Evolutionary conservation across 2,113 vertebrate genomes (phyloP), one percentile per base, ranked within the genome.

Genomic region (Opisthocomus hoazin): DNA sequence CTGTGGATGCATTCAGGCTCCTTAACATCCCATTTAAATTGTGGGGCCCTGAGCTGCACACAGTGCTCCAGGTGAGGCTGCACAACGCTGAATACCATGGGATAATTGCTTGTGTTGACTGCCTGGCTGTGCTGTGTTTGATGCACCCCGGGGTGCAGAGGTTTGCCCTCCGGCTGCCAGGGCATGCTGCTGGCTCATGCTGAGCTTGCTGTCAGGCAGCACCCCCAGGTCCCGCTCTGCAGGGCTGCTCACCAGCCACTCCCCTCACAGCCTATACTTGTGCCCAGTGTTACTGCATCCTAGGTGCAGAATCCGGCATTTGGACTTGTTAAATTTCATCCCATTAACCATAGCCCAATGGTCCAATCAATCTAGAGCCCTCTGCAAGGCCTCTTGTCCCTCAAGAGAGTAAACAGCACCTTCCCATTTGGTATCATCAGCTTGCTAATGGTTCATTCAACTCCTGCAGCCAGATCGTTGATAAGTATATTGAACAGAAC

Each of bases 1-100:
- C 45, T 61, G 29, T 45, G 39, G 26, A 48, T 0, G 0, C 10
- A 27, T 54, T 65, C 22, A 48, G n/a, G 20, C 20, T 48, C 41
- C 3, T 24, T 46, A 6, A 53, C 8, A 37, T 37, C 51, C n/a
- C n/a, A n/a, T n/a, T 61, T n/a, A 37, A 50, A 56, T 27, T 48
- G 10, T 53, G 24, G 4, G 5, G 4, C 15, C 20, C 46, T 39
- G 45, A 39, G 11, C 30, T 61, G 12, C 39, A 32, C 9, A 29
- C 36, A n/a, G 6, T 46, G 13, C 23, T 34, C 8, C 16, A 22
- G 29, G 11, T 26, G 58, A 66, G 27, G 27, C 23, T 8, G 2
- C 34, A 29, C 18, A 51, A n/a, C 4, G 5, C 36, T 76, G 37
- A 70, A 37, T 53, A 8, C 36, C 61, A 19, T 0, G 0, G 32